Conservation (phyloP, 1,140 invertebrate genomes). For the Limonius californicus region DNA sequence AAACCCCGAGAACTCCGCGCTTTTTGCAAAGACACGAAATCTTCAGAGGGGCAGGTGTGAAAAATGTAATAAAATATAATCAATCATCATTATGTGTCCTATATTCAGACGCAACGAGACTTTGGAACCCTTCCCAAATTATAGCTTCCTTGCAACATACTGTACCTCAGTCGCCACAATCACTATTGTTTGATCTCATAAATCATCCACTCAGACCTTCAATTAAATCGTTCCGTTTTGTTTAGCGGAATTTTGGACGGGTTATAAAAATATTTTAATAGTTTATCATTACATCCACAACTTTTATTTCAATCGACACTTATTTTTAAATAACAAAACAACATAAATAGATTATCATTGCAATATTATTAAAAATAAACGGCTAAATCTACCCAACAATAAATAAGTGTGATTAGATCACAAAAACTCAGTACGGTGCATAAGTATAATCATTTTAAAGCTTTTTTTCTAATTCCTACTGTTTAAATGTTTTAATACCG, state of each 20-base stretch:
- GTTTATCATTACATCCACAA: neutral
- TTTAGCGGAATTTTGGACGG: neutral
- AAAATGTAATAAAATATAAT: slow-evolving; percentile 10
- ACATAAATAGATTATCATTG: neutral
- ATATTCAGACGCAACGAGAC: neutral
- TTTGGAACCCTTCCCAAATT: slow-evolving; percentile 4
- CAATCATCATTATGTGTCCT: slow-evolving; percentile 13
- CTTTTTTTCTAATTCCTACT: too few species aligned
- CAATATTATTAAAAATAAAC: neutral
- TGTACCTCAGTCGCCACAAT: neutral
- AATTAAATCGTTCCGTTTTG: slow-evolving; percentile 3
- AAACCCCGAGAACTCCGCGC: neutral
- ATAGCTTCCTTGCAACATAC: neutral
- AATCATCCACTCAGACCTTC: slow-evolving; percentile 6
- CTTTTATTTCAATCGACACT: too few species aligned
- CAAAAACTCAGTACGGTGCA: too few species aligned
- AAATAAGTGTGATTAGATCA: too few species aligned
- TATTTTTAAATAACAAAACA: neutral
- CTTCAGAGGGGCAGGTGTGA: neutral
- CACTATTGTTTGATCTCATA: slow-evolving; percentile 13
- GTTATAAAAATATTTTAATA: neutral
- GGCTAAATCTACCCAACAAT: too few species aligned
- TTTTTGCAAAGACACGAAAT: neutral
- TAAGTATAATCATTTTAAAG: too few species aligned
- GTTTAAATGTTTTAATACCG: too few species aligned